A percentile compares a stretch with the other conserved stretches of the same genome.
Evolutionary conservation across 1,140 invertebrate genomes (phyloP).

Genomic region (Drosophila tristis): DNA sequence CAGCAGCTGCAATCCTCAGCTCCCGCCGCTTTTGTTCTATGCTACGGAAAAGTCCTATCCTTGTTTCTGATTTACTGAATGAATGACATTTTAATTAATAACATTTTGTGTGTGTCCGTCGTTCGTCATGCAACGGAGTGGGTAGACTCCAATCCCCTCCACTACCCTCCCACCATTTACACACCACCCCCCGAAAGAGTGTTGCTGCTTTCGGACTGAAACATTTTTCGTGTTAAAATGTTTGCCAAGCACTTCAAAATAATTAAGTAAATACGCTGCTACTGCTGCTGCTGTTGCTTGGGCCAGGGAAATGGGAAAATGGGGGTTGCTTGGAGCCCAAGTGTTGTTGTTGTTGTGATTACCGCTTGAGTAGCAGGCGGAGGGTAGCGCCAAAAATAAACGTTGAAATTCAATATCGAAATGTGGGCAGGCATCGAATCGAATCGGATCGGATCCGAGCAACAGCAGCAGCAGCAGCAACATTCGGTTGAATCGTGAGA

Average conservation of each 20-base stretch:
- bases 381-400: slow-evolving; percentile 66
- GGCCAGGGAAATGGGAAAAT: slow-evolving; percentile 3
- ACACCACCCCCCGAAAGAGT: slow-evolving; percentile 23
- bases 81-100: slow-evolving; percentile 84
- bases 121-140: slow-evolving; percentile 23
- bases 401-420: slow-evolving; percentile 70
- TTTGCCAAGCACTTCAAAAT: slow-evolving; percentile 79
- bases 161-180: background rate
- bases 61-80: slow-evolving; percentile 49
- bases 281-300: background rate
- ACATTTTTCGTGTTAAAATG: slow-evolving; percentile 82
- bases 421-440: slow-evolving; percentile 40
- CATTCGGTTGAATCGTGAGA: slow-evolving; percentile 56
- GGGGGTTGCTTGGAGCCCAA: slow-evolving; percentile 41
- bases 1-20: slow-evolving; percentile 61
- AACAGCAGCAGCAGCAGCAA: background rate
- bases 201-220: slow-evolving; percentile 46
- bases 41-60: slow-evolving; percentile 51
- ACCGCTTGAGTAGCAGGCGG: slow-evolving; percentile 15
- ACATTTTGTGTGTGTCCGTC: slow-evolving; percentile 70
- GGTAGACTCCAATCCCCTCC: background rate
- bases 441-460: background rate
- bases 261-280: slow-evolving; percentile 74
- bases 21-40: background rate
- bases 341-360: slow-evolving; percentile 43